phyloP scores from a whole-genome alignment of 2,113 vertebrate species.

The Eolophus roseicapilla region DNA sequence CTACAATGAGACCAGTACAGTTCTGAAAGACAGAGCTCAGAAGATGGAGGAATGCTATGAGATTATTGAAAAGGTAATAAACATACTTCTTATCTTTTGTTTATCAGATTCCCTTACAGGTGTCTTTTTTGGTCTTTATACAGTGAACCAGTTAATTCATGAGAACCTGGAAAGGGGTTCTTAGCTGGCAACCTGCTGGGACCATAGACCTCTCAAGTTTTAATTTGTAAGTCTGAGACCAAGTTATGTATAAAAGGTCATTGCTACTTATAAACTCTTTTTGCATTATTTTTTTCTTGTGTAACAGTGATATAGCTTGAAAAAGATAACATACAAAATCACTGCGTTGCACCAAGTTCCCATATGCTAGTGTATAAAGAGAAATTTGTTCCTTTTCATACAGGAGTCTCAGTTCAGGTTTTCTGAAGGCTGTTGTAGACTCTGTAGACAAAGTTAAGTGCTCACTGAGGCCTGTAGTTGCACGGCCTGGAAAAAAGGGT shows the following conservation, averaged over 20 bases:
- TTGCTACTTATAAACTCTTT: not conserved
- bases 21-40: conserved; percentile 88
- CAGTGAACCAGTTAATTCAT: not conserved
- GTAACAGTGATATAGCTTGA: not conserved
- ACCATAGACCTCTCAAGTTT: not conserved
- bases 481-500: not conserved
- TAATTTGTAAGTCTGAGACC: not conserved
- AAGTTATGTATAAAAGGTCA: accelerated
- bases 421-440: not conserved
- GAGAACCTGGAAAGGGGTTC: not conserved
- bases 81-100: not conserved
- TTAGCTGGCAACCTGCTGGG: not conserved
- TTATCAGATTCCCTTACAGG: accelerated
- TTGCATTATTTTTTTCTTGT: not conserved
- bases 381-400: not conserved
- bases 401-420: not conserved
- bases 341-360: not conserved
- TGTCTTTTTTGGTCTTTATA: not conserved
- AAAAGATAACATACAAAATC: not conserved
- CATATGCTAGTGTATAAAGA: accelerated
- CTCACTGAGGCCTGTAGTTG: accelerated
- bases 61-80: conserved; percentile 90
- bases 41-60: conserved; percentile 95
- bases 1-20: conserved; percentile 84
- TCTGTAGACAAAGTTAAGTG: not conserved